Evolutionary conservation across 2,888 invertebrate species (phyloP).

Genomic region (Conomelus anceps): DNA sequence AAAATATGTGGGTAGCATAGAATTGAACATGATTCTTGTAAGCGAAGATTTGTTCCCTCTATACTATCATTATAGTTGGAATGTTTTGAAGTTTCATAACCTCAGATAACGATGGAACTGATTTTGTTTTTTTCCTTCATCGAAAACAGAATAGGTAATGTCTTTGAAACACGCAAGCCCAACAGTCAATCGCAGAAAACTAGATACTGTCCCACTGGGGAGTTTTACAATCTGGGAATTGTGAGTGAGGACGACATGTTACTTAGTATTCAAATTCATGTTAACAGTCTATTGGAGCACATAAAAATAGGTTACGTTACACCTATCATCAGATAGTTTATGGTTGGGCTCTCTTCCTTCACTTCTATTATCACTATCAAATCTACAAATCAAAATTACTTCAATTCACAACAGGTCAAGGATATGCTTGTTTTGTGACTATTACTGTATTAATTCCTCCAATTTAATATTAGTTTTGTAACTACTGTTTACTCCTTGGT

Average conservation of each 20-base stretch:
- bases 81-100: not conserved
- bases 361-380: too few species aligned
- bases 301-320: too few species aligned
- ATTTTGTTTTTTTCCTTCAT: not conserved
- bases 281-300: not conserved
- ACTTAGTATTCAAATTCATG: not conserved
- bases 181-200: not conserved
- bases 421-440: too few species aligned
- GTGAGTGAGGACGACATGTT: not conserved
- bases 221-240: not conserved
- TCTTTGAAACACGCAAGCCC: not conserved
- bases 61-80: not conserved
- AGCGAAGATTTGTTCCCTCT: not conserved
- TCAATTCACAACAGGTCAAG: too few species aligned
- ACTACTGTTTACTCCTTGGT: too few species aligned
- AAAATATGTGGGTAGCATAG: not conserved
- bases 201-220: not conserved
- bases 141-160: not conserved
- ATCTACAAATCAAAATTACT: too few species aligned
- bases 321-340: too few species aligned
- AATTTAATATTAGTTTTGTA: too few species aligned
- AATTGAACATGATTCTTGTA: not conserved
- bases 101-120: not conserved
- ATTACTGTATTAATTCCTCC: too few species aligned
- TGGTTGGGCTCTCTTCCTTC: not conserved